Percentiles rank a stretch among this genome's conserved stretches.
These are phyloP conservation scores for Ammodytes dubius DNA, from an alignment of 2,113 vertebrate species.

Conservation along the genomic window DNA sequence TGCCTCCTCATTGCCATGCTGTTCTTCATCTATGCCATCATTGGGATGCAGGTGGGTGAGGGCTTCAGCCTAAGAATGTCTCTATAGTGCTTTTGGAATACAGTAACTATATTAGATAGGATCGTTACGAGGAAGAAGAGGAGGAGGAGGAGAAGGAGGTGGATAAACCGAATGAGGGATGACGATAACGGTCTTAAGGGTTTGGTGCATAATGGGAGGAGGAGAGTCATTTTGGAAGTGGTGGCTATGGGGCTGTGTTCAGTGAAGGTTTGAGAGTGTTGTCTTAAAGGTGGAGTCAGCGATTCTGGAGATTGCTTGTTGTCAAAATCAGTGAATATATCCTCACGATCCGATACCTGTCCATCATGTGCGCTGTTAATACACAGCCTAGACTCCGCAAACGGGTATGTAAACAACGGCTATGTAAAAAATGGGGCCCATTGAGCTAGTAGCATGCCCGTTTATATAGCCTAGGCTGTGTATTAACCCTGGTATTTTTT, in stretches of 20 bases:
- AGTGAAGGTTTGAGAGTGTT: conserved; percentile 6
- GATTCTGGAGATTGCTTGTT: no score
- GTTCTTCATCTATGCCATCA: conserved; percentile 90
- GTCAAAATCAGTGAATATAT: no score
- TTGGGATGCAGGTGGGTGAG: conserved; percentile 87
- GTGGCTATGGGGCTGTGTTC: background rate
- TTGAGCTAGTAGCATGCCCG: no score
- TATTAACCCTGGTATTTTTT: no score
- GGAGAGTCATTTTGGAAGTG: conserved; percentile 2
- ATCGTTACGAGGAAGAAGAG: conserved; percentile 20
- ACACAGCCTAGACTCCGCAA: no score
- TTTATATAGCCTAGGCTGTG: no score
- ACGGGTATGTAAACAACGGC: no score
- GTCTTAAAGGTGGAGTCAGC: background rate
- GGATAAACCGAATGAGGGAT: conserved; percentile 17
- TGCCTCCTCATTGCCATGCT: conserved; percentile 89
- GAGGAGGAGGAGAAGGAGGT: background rate
- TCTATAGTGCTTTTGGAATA: conserved; percentile 29
- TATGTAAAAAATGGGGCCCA: no score
- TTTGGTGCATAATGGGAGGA: conserved; percentile 20
- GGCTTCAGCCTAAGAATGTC: conserved; percentile 19
- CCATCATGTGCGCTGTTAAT: no score
- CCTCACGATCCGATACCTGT: no score
- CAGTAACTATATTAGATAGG: conserved; percentile 42
- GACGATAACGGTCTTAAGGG: conserved; percentile 22